Conservation (phyloP, 2,888 invertebrate genomes). For the Heteromyza rotundicornis region DNA sequence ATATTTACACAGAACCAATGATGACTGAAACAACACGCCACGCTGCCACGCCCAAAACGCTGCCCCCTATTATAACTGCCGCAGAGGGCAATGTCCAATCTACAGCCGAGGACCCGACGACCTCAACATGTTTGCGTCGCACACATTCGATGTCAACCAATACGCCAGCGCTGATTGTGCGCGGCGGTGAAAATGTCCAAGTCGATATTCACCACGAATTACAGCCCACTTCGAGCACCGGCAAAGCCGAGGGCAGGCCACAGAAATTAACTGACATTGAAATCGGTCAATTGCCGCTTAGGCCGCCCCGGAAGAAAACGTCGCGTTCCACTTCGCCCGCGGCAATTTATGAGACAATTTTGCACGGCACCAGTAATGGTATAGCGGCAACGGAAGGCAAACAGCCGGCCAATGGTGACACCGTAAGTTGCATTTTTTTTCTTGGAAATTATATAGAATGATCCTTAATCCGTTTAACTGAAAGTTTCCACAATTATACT, state of each 20-base stretch:
- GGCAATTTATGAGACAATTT: constrained; percentile 22
- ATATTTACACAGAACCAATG: constrained; percentile 21
- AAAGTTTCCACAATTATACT: too few relatives aligned
- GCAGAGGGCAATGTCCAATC: constrained; percentile 1
- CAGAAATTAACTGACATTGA: constrained; percentile 31
- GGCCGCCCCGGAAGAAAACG: constrained; percentile 58
- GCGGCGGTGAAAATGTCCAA: constrained; percentile 33
- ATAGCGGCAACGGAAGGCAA: too few relatives aligned
- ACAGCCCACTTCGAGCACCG: background rate
- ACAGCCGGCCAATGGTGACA: background rate
- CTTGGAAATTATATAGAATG: too few relatives aligned
- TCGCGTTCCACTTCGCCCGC: constrained; percentile 57
- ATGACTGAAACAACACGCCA: constrained; percentile 1
- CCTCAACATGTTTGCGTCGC: constrained; percentile 35
- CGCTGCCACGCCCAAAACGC: background rate
- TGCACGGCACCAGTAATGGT: constrained; percentile 9
- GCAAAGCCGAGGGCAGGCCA: background rate
- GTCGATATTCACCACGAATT: constrained; percentile 14
- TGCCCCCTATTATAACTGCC: background rate
- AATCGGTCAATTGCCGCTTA: constrained; percentile 49
- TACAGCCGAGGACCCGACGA: constrained; percentile 3
- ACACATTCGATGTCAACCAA: constrained; percentile 54
- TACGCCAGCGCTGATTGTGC: constrained; percentile 51
- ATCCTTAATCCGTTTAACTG: too few relatives aligned
- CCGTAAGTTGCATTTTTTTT: too few relatives aligned